Base-by-base conservation (phyloP, 2,888 invertebrate genomes). In the Alentia gelatinosa region DNA sequence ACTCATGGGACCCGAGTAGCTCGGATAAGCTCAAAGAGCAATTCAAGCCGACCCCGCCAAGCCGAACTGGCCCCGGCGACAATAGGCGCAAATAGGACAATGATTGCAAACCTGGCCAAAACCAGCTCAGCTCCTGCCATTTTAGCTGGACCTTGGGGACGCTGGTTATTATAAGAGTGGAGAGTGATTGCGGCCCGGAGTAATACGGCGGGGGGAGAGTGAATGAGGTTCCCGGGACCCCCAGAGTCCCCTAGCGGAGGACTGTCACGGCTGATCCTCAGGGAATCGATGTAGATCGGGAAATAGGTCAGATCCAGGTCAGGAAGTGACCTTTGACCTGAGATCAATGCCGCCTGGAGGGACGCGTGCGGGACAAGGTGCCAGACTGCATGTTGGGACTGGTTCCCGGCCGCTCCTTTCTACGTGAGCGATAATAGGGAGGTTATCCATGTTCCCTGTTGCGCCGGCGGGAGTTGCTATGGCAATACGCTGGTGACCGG, bases 61-160 rank as follows among this genome's bases (percentile, higher is more conserved):
- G 68, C 68, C 68, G 5, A 12, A 30, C 3, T 68, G 12, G 1
- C 79, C 37, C 39, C 37, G n/a, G 12, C 79, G 37, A 79, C 79
- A 79, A 79, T 79, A 7, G 79, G 37, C 79, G 35, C 79, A 79
- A 79, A 79, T 79, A 79, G 79, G 79, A 39, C 79, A 79, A 79
- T 79, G 39, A 79, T 79, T 35, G 79, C 79, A 35, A 79, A 79
- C 79, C 79, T 35, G 30, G 30, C 74, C 12, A 33, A 74, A 74
- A 74, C 5, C n/a, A 56, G 23, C 56, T n/a, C 56, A 4, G 9
- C 56, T n/a, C 56, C 56, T 3, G 5, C 9, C 5, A 19, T n/a
- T 12, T 15, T 42, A 15, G 47, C 7, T 7, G 47, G 56, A 19
- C 1, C 19, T 19, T 3, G 56, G 56, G 3, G 23, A 56, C 15